These are phyloP conservation scores for Picus viridis DNA, from an alignment of 2,797 vertebrate species.

Conservation along the genomic window DNA sequence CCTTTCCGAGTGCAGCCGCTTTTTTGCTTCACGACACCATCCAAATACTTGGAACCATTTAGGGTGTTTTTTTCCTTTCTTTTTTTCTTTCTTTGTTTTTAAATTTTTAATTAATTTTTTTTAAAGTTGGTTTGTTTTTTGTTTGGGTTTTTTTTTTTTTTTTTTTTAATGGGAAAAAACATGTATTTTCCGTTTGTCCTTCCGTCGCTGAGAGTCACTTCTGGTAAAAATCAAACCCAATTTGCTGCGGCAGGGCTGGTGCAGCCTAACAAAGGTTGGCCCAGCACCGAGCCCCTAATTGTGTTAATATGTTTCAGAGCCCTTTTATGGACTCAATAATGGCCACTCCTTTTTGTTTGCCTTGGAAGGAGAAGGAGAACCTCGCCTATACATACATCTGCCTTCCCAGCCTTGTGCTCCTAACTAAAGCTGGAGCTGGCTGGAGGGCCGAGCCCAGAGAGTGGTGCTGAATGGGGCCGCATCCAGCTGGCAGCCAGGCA, in stretches of 20 bases:
- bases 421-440: neutral
- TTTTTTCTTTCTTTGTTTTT: neutral
- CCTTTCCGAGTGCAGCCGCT: conserved; percentile 29
- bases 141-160: neutral
- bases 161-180: neutral
- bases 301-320: conserved; percentile 34
- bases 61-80: too few species aligned
- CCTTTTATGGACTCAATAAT: neutral
- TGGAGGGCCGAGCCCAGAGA: too few species aligned
- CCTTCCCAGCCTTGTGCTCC: neutral
- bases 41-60: conserved; percentile 43
- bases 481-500: too few species aligned
- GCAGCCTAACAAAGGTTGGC: conserved; percentile 35
- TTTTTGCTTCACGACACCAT: conserved; percentile 55
- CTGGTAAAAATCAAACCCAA: conserved; percentile 41
- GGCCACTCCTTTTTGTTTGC: neutral
- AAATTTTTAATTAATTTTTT: too few species aligned
- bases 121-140: too few species aligned
- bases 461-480: too few species aligned
- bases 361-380: neutral
- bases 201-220: conserved; percentile 10
- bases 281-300: neutral
- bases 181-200: too few species aligned
- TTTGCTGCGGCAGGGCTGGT: conserved; percentile 14
- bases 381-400: neutral